Evolutionary conservation across 1,140 invertebrate species (phyloP).

Genomic region (Drosophila burlai): DNA sequence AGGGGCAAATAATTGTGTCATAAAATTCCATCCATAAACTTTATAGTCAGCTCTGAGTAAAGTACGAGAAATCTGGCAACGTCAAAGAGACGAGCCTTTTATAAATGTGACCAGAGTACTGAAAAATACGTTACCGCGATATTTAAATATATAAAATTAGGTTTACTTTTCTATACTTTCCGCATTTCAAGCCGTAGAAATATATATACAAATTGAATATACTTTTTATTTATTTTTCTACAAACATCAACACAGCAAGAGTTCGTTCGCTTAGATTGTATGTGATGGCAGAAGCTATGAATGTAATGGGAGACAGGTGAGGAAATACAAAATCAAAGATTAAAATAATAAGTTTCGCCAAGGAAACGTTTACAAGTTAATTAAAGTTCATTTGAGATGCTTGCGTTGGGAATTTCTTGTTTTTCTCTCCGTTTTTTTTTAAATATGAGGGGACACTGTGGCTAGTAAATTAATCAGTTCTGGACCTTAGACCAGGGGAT

Average conservation of each 20-base stretch:
- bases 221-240: conserved; percentile 47
- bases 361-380: conserved; percentile 19
- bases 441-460: conserved; percentile 39
- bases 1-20: not conserved
- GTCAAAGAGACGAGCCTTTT: not conserved
- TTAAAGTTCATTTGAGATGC: conserved; percentile 76
- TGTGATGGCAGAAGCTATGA: conserved; percentile 39
- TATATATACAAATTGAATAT: conserved; percentile 3
- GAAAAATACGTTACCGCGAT: not conserved
- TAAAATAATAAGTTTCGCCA: conserved; percentile 15
- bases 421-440: conserved; percentile 8
- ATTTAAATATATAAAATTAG: not conserved
- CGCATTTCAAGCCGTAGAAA: too few relatives aligned
- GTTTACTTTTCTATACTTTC: too few relatives aligned
- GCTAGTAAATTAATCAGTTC: conserved; percentile 20
- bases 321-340: conserved; percentile 19
- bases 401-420: conserved; percentile 48
- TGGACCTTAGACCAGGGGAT: conserved; percentile 90
- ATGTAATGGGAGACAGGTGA: conserved; percentile 7
- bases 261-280: conserved; percentile 39
- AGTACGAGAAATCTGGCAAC: not conserved
- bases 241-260: conserved; percentile 47
- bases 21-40: not conserved
- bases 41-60: not conserved
- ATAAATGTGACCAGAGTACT: not conserved